phyloP scores from a whole-genome alignment of 2,113 vertebrate species.

The Thryonomys swinderianus region DNA sequence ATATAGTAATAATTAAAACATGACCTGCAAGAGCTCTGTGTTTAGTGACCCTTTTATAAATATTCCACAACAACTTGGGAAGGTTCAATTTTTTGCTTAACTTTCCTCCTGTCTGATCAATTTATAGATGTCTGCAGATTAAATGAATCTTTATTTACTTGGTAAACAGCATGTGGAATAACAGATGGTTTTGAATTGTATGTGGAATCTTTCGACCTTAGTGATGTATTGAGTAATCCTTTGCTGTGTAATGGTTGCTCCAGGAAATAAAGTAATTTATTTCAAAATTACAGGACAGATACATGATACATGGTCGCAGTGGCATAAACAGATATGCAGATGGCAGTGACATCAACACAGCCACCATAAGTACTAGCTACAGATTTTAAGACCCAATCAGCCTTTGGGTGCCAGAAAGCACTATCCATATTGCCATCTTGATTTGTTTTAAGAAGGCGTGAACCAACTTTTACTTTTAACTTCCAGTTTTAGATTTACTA shows the following conservation, averaged over 20 bases:
- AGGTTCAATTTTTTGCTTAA: neutral
- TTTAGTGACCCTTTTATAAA: neutral
- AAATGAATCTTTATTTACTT: slow-evolving; percentile 48
- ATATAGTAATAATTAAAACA: neutral
- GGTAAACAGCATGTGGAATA: slow-evolving; percentile 60
- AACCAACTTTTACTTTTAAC: slow-evolving; percentile 58
- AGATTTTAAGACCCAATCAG: slow-evolving; percentile 36
- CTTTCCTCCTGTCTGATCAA: slow-evolving; percentile 24
- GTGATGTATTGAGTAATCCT: slow-evolving; percentile 67
- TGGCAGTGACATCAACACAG: neutral
- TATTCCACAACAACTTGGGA: neutral
- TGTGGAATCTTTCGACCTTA: slow-evolving; percentile 38
- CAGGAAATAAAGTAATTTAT: slow-evolving; percentile 63
- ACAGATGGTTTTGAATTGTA: slow-evolving; percentile 64
- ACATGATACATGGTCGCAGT: neutral
- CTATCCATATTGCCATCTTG: neutral
- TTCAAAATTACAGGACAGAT: slow-evolving; percentile 42
- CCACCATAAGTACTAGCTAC: neutral
- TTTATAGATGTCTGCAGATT: slow-evolving; percentile 13
- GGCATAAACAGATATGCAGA: slow-evolving; percentile 53
- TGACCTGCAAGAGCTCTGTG: neutral
- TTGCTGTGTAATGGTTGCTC: slow-evolving; percentile 57
- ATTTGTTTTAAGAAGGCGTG: slow-evolving; percentile 48
- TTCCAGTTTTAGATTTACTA: slow-evolving; percentile 19
- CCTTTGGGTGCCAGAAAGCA: neutral